A percentile compares a stretch with the other conserved stretches of the same genome.
These are phyloP conservation scores for Macrosiphum euphorbiae DNA, from an alignment of 2,888 invertebrate genomes.

Conservation along the genomic window DNA sequence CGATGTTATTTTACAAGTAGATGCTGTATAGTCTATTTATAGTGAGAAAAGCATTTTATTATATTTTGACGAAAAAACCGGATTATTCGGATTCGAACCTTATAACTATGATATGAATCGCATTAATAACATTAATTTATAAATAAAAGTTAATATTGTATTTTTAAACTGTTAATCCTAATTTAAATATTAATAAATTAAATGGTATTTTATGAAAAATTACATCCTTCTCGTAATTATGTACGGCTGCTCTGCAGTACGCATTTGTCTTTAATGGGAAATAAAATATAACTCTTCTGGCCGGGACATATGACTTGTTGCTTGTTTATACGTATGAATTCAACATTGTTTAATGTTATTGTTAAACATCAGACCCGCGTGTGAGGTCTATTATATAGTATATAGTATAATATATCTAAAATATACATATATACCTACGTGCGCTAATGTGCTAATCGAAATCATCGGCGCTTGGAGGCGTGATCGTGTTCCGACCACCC, in stretches of 20 bases:
- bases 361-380: not conserved
- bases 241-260: not conserved
- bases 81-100: not conserved
- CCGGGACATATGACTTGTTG: not conserved
- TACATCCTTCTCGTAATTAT: not conserved
- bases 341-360: not conserved
- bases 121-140: not conserved
- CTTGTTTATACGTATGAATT: too few species aligned
- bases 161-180: not conserved
- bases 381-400: not conserved
- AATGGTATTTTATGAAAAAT: not conserved
- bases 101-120: not conserved
- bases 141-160: not conserved
- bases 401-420: not conserved
- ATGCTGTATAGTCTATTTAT: not conserved
- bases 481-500: conserved; percentile 47
- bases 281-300: not conserved
- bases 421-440: not conserved
- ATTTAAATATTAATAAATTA: not conserved
- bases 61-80: not conserved
- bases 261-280: not conserved
- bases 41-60: not conserved
- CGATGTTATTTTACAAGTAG: not conserved
- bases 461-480: conserved; percentile 26
- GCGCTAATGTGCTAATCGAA: conserved; percentile 29